Conservation (phyloP, 2,888 invertebrate species). For the Agonum fuliginosum region DNA sequence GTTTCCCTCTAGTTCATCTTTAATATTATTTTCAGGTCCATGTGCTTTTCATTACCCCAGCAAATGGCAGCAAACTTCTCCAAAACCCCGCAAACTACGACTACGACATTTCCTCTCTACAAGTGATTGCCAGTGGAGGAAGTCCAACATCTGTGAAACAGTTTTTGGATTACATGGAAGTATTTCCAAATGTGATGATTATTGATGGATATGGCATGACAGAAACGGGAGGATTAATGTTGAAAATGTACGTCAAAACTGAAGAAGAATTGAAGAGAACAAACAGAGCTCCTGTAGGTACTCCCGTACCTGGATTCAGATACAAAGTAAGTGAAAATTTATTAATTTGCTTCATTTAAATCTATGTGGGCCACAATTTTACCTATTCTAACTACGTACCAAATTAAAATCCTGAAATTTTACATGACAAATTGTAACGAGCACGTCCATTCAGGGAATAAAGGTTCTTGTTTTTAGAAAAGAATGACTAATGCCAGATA, state of each 20-base stretch:
- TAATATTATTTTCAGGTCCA: constrained; percentile 5
- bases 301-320: constrained; percentile 67
- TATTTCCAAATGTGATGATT: constrained; percentile 67
- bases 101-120: constrained; percentile 28
- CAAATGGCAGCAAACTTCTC: constrained; percentile 6
- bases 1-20: neutral
- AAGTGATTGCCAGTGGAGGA: constrained; percentile 40
- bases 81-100: constrained; percentile 24
- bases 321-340: constrained; percentile 71
- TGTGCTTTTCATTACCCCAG: neutral
- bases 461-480: too few relatives aligned
- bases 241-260: neutral
- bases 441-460: too few relatives aligned
- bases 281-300: constrained; percentile 56
- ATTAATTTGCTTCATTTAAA: too few relatives aligned
- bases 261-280: constrained; percentile 52
- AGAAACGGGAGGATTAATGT: constrained; percentile 66
- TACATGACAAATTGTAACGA: too few relatives aligned
- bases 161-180: constrained; percentile 41
- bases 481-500: too few relatives aligned
- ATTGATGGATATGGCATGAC: constrained; percentile 69
- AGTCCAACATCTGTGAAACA: constrained; percentile 30
- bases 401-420: too few relatives aligned
- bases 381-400: too few relatives aligned
- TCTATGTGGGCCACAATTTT: too few relatives aligned